Percentiles rank a stretch among this genome's conserved stretches.
Evolutionary conservation across 2,888 invertebrate species (phyloP).

Genomic region (Polymixis flavicincta): DNA sequence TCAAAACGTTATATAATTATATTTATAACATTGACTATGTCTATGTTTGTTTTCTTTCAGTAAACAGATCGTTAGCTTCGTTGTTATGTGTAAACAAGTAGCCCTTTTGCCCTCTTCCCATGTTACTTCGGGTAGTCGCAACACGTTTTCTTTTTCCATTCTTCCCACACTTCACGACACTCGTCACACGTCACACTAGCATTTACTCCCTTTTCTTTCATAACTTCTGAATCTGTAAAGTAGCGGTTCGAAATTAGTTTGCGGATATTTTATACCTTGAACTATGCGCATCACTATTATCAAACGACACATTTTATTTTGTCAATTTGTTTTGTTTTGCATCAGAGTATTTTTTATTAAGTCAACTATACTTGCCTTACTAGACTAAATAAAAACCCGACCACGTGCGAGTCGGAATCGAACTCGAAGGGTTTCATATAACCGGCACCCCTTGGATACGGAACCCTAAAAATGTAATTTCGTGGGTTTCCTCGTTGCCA

Average conservation of each 20-base stretch:
- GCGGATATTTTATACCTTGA: constrained; percentile 19
- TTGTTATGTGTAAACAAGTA: neutral
- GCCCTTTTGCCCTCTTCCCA: neutral
- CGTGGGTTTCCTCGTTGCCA: neutral
- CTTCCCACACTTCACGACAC: neutral
- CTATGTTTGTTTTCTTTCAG: constrained; percentile 27
- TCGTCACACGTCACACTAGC: neutral
- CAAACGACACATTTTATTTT: neutral
- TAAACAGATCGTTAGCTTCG: constrained; percentile 19
- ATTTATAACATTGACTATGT: neutral
- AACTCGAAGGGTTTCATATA: too few species aligned
- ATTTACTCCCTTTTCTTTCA: neutral
- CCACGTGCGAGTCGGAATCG: too few species aligned
- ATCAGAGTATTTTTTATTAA: neutral
- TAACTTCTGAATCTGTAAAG: neutral
- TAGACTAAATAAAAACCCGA: too few species aligned
- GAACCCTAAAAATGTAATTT: too few species aligned
- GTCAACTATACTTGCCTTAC: too few species aligned
- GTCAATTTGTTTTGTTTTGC: neutral
- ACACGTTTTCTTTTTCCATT: neutral
- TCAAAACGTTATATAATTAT: constrained; percentile 33
- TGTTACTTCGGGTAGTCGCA: neutral
- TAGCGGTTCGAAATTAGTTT: neutral
- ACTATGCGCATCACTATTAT: constrained; percentile 9
- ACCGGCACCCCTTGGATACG: too few species aligned